Base-by-base conservation (phyloP, 1,140 invertebrate species). In the Drosophila suzukii region DNA sequence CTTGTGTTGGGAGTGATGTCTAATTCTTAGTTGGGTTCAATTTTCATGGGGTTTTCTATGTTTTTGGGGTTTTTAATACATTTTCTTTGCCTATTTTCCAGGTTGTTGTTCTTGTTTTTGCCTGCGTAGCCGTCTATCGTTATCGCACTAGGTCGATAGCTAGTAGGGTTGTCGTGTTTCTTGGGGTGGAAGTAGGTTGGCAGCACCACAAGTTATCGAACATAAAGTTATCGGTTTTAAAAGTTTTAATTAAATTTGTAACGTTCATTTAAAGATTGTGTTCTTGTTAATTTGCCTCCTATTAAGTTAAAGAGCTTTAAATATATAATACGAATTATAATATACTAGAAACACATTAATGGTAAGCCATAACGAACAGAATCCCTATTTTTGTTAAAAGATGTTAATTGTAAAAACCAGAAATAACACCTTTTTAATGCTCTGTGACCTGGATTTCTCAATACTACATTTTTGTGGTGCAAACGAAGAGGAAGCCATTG, bases 11-110 rank as follows among this genome's bases (percentile, higher is more conserved):
- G 46, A 11, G 20, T 72, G 58, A 47, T 13, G 2, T 66, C 50
- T 65, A 73, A 67, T 49, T 51, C 49, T 67, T 74, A 49, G 46
- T 61, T 75, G 68, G 43, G 59, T 63, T 75, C 50, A 68, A 43
- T 61, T 13, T 53, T 20, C 6, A 51, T 59, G 46, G 20, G 39
- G 1, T 59, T 67, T 30, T 36, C 38, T 17, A 13, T 43, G 15
- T 12, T 61, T 57, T 76, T 39, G 56, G 58, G 34, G 32, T 38
- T 63, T 63, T 88, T 81, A 80, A 72, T 68, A 51, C 77, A 83
- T 89, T 80, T 89, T 78, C 30, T 74, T 63, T 50, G 20, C 11
- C 32, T 68, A 56, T 34, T 13, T 41, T 65, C 38, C 20, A 49
- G 27, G n/a, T 30, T 75, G 73, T 75, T 75, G 71, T 75, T 46